Conservation (phyloP, 2,888 invertebrate species). For the Idaea dimidiata region DNA sequence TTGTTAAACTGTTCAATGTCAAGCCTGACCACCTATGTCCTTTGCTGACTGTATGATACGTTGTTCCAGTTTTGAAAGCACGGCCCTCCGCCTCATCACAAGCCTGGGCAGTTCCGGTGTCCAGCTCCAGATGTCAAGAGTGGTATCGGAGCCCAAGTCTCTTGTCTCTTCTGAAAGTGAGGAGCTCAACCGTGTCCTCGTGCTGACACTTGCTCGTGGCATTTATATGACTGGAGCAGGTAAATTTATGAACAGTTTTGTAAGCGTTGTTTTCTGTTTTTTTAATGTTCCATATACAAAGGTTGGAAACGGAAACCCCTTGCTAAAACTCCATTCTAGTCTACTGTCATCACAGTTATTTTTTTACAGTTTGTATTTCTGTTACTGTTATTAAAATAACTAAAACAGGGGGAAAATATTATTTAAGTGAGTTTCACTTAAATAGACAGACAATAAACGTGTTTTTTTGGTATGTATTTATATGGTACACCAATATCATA, state of each 20-base stretch:
- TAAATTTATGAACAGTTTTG: conserved; percentile 30
- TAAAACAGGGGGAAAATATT: too few species aligned
- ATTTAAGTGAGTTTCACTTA: too few species aligned
- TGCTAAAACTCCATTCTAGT: too few species aligned
- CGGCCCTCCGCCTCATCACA: conserved; percentile 91
- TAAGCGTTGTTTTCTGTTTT: not conserved
- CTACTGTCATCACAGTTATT: too few species aligned
- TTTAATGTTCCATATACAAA: not conserved
- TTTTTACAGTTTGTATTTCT: too few species aligned
- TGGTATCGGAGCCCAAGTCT: conserved; percentile 94
- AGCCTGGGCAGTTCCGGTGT: conserved; percentile 97
- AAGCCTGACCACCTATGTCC: too few species aligned
- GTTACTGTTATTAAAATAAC: too few species aligned
- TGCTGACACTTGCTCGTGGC: conserved; percentile 94
- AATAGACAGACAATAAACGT: too few species aligned
- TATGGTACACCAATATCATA: too few species aligned
- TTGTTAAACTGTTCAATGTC: too few species aligned
- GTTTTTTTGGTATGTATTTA: too few species aligned
- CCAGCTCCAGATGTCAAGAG: conserved; percentile 94
- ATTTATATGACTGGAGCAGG: conserved; percentile 95
- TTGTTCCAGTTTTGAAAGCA: conserved; percentile 88
- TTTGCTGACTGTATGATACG: not conserved
- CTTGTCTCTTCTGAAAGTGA: conserved; percentile 96
- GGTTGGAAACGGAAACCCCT: not conserved
- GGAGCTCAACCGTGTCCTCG: conserved; percentile 95